Evolutionary conservation across 2,888 invertebrate genomes (phyloP).

Genomic region (Adineta ricciae): DNA sequence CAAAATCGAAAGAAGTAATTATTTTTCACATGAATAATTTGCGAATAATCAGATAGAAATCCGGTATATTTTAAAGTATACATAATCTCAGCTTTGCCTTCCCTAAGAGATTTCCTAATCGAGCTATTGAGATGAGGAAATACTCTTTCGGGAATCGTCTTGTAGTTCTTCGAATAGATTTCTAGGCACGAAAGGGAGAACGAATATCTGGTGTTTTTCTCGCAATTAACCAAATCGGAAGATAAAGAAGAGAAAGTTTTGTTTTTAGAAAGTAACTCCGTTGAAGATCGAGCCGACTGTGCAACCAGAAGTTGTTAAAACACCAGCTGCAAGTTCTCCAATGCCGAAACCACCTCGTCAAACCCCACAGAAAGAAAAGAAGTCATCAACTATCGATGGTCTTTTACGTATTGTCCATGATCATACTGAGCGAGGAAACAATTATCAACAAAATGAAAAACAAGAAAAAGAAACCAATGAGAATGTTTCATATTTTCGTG

Average conservation of each 20-base stretch:
- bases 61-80: too few species aligned
- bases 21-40: neutral
- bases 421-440: neutral
- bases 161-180: too few species aligned
- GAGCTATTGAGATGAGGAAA: too few species aligned
- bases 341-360: neutral
- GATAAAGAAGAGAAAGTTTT: too few species aligned
- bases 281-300: neutral
- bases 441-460: neutral
- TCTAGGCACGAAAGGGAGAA: too few species aligned
- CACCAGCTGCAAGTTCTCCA: neutral
- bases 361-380: neutral
- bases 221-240: too few species aligned
- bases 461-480: neutral
- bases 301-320: neutral
- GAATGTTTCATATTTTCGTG: constrained; percentile 14
- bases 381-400: neutral
- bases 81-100: too few species aligned
- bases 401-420: neutral
- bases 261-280: neutral
- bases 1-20: neutral
- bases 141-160: too few species aligned
- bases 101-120: too few species aligned
- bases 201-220: too few species aligned
- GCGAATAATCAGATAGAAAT: too few species aligned